Evolutionary conservation across 2,888 invertebrate genomes (phyloP).

Genomic region (Priocnemis perturbator): DNA sequence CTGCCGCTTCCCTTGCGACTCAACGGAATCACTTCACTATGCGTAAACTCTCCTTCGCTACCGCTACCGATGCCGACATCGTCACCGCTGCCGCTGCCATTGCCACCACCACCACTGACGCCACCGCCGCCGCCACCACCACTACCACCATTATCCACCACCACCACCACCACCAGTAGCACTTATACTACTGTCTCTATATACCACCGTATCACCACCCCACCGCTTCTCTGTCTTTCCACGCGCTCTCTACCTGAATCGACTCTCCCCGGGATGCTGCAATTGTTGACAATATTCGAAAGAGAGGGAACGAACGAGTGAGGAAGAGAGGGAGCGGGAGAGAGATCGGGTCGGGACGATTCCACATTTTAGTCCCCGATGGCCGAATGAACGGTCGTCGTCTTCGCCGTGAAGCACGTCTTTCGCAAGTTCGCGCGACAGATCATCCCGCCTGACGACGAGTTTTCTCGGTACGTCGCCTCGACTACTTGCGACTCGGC

Average conservation of each 20-base stretch:
- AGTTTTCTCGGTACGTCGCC: neutral
- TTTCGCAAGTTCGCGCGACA: conserved; percentile 48
- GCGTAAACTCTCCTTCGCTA: conserved; percentile 6
- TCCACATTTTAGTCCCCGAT: conserved; percentile 59
- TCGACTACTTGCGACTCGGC: too few relatives aligned
- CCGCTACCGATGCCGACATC: conserved; percentile 1
- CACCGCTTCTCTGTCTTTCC: conserved; percentile 49
- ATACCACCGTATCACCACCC: neutral
- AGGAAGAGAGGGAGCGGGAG: conserved; percentile 45
- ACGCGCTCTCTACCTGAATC: conserved; percentile 59
- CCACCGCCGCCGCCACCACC: neutral
- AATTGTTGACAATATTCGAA: conserved; percentile 70
- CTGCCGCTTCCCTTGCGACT: conserved; percentile 14
- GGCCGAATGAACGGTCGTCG: conserved; percentile 51
- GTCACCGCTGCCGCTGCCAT: neutral
- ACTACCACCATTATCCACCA: conserved; percentile 8
- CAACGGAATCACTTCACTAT: conserved; percentile 2
- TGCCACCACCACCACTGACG: neutral
- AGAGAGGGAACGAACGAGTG: conserved; percentile 60
- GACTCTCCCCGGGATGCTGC: conserved; percentile 66
- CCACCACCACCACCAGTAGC: conserved; percentile 16
- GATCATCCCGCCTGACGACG: conserved; percentile 12
- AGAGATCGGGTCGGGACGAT: conserved; percentile 41
- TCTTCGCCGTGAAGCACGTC: conserved; percentile 24
- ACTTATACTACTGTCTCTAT: neutral